Base-by-base conservation (phyloP, 2,888 invertebrate species). In the Pteria penguin region DNA sequence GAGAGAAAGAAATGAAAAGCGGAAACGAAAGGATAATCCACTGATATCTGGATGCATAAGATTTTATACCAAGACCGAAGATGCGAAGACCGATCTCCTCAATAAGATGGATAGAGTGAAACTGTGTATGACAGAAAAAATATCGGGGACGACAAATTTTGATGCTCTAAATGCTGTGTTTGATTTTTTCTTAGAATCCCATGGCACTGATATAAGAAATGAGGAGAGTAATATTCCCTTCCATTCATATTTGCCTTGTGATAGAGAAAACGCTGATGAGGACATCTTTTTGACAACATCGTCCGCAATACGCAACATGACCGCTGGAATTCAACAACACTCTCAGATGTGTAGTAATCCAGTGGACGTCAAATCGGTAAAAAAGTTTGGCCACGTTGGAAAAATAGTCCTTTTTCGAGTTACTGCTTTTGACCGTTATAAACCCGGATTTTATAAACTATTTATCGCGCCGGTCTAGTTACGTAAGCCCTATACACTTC, bases 1-100 rank as follows among this genome's bases (percentile, higher is more conserved):
- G 69, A 69, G 58, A 33, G 32, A n/a, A 8, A 11, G 57, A 24
- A 69, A 69, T 57, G 27, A 57, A 57, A 69, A 69, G 31, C 26
- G 57, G 31, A 69, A 69, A 57, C 32, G 11, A 5, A 14, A 31
- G 14, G 58, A 69, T 32, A n/a, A 55, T 8, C 69, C 57, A 4
- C 18, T 29, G 11, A 29, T 69, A 27, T 14, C 33, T 18, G 69
- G 69, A 27, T 54, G 26, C 22, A 45, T 54, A 24, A 22, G 45
- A 54, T 55, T 67, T 52, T 67, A 67, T 31, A 27, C 27, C 5
- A 54, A 52, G 27, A 18, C 52, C 8, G 29, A 67, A 14, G 54
- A 52, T 26, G 67, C 31, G 31, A 67, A 54, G 33, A 31, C 24
- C 11, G 27, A 24, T 5, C 4, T 67, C 24, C 22, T 54, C 8